A percentile compares a stretch with the other conserved stretches of the same genome.
These are phyloP conservation scores for Halictus ligatus DNA, from an alignment of 2,888 invertebrate species.

Conservation along the genomic window DNA sequence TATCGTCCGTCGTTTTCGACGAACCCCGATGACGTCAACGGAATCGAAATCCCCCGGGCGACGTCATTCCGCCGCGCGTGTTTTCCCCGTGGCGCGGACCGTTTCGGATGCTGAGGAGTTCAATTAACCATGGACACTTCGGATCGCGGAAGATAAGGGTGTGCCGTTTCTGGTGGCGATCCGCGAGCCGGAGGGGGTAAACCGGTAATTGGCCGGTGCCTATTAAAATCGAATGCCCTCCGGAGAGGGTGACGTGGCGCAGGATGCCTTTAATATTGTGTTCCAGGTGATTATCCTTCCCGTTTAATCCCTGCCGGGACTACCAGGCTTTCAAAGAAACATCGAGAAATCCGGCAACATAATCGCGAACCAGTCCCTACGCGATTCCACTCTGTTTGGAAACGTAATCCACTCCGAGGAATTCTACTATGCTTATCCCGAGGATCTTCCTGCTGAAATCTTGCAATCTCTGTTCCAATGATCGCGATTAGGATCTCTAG, in stretches of 20 bases:
- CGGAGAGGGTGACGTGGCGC: background rate
- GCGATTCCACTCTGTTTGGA: background rate
- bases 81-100: background rate
- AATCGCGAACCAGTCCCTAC: background rate
- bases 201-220: slow-evolving; percentile 17
- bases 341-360: background rate
- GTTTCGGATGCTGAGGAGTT: slow-evolving; percentile 10
- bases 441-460: background rate
- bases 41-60: background rate
- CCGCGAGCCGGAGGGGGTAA: slow-evolving; percentile 2
- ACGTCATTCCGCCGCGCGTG: slow-evolving; percentile 13
- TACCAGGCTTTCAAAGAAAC: background rate
- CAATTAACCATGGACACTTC: slow-evolving; percentile 27
- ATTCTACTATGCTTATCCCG: background rate
- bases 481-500: background rate
- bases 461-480: background rate
- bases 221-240: slow-evolving; percentile 6
- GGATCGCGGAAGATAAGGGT: slow-evolving; percentile 19
- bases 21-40: slow-evolving; percentile 55
- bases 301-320: background rate
- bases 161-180: background rate
- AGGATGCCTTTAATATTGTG: background rate
- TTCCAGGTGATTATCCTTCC: background rate
- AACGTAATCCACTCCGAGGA: background rate
- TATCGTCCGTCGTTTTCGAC: slow-evolving; percentile 73